Evolutionary conservation across 2,888 invertebrate genomes (phyloP).

Genomic region (Rhingia rostrata): DNA sequence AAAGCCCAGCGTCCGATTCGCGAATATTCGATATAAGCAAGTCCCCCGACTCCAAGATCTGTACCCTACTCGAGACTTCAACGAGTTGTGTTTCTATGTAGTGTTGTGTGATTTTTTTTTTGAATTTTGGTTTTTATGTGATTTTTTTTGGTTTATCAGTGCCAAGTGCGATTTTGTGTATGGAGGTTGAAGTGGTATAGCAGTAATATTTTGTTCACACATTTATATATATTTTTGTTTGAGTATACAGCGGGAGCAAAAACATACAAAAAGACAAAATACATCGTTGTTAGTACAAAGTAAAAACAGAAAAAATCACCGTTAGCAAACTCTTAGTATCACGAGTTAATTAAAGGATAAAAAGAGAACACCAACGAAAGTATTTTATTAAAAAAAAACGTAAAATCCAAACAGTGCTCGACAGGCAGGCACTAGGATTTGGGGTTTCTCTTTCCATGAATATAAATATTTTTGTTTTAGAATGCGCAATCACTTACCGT

Average conservation of each 20-base stretch:
- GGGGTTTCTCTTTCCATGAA: constrained; percentile 16
- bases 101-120: constrained; percentile 52
- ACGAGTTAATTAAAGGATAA: constrained; percentile 71
- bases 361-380: constrained; percentile 49
- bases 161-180: constrained; percentile 66
- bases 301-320: constrained; percentile 55
- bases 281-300: constrained; percentile 62
- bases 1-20: constrained; percentile 92
- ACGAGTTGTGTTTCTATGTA: constrained; percentile 85
- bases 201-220: constrained; percentile 43
- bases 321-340: constrained; percentile 69
- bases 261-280: constrained; percentile 45
- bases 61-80: constrained; percentile 89
- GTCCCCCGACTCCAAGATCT: constrained; percentile 93
- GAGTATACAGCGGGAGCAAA: constrained; percentile 48
- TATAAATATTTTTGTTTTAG: constrained; percentile 12
- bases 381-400: constrained; percentile 48
- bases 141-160: constrained; percentile 27
- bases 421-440: constrained; percentile 51
- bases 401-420: constrained; percentile 50
- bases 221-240: constrained; percentile 9
- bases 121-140: constrained; percentile 28
- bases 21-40: constrained; percentile 93
- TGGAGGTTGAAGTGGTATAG: constrained; percentile 37
- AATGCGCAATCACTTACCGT: constrained; percentile 86